Conservation (phyloP, 2,113 vertebrate genomes). For the Monopterus albus region DNA sequence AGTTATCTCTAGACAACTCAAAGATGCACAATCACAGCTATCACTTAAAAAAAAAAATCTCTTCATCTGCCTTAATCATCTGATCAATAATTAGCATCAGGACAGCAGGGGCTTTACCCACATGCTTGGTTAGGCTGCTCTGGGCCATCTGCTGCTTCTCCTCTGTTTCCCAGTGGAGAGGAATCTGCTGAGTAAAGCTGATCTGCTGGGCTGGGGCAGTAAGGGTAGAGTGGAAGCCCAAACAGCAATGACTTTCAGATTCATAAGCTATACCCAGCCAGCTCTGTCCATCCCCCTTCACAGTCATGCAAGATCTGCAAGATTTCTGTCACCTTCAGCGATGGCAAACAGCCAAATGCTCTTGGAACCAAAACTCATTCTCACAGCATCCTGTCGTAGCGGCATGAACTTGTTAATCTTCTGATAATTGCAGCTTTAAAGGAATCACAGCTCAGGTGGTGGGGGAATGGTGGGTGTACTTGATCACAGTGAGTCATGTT, state of each 20-base stretch:
- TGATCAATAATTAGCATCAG: conserved; percentile 94
- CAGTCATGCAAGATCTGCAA: conserved; percentile 88
- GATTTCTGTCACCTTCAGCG: conserved; percentile 87
- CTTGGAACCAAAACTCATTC: conserved; percentile 82
- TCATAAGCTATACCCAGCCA: conserved; percentile 69
- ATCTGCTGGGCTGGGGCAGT: conserved; percentile 87
- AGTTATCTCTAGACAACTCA: conserved; percentile 78
- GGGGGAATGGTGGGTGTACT: conserved; percentile 37
- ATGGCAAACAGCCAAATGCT: conserved; percentile 82
- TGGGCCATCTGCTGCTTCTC: conserved; percentile 74
- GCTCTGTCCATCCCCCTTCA: conserved; percentile 62
- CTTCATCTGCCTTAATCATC: conserved; percentile 98
- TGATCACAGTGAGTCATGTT: conserved; percentile 42
- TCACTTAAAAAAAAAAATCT: conserved; percentile 87
- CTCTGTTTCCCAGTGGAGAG: conserved; percentile 82
- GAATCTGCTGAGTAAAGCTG: conserved; percentile 97
- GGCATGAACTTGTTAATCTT: conserved; percentile 82
- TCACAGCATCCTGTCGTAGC: conserved; percentile 81
- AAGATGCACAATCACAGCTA: conserved; percentile 92
- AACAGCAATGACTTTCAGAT: conserved; percentile 82
- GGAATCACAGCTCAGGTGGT: conserved; percentile 73
- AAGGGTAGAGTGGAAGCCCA: conserved; percentile 82
- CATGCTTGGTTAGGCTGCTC: conserved; percentile 83
- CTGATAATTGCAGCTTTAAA: conserved; percentile 79
- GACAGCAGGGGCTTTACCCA: conserved; percentile 86